Base-by-base conservation (phyloP, 2,888 invertebrate genomes). In the Polyommatus iphigenia region DNA sequence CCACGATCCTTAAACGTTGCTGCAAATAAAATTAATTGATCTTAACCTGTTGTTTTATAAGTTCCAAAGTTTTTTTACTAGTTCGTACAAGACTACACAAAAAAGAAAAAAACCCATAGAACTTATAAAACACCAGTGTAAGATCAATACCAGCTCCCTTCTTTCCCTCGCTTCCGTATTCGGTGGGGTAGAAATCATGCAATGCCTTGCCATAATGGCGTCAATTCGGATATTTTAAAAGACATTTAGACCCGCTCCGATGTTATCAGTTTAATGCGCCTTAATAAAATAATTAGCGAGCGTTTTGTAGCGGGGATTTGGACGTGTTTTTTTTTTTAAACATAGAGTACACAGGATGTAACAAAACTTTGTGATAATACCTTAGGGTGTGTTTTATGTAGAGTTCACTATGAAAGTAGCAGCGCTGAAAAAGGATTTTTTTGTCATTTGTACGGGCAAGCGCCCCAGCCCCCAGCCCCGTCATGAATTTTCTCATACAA, bases 171-270 rank as follows among this genome's bases (percentile, higher is more conserved):
- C 82, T 80, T 80, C 82, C 81, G 80, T 80, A 81, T 79, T 79
- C 83, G 84, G 80, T 83, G 87, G 90, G 90, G 87, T 85, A 87
- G 87, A 87, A 90, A 88, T 86, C 88, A 87, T 87, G 88, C 87
- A 86, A 86, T 85, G 76, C 67, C 62, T 57, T n/a, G 46, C 76
- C 62, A 36, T 67, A 62, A 77, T 77, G 20, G 62, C 62, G 76
- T 41, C 62, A 77, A 77, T 77, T 75, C 50, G 75, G 75, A 29
- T 24, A 50, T 75, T 75, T 75, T 75, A 75, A 75, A 73, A 73
- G 75, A 75, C 75, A 75, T 75, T 75, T 75, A 75, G 75, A 46
- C 41, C 13, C 7, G 46, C 46, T 54, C 54, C 41, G 73, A 73
- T 73, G n/a, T 50, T 75, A 75, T 75, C 75, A 50, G 29, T 75